Base-by-base conservation (phyloP, 2,797 vertebrate species). In the Eptatretus atami region DNA sequence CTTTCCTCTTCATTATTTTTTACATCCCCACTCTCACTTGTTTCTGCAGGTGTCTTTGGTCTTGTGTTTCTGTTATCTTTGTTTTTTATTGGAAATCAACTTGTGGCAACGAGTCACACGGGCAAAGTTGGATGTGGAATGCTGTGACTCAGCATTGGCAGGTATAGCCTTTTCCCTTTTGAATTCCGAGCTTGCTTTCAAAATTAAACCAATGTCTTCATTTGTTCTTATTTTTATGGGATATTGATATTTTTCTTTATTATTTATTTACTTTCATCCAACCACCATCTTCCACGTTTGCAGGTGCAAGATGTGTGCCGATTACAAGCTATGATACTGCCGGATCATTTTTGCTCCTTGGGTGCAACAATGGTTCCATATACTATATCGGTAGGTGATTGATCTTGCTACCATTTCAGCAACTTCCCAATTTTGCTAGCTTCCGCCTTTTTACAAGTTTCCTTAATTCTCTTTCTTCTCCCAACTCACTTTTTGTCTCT, bases 61-160 rank as follows among this genome's bases (percentile, higher is more conserved):
- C 83, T 96, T 1, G 86, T 0, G 90, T 96, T 55, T 84, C 88
- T 24, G 90, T 96, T 3, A 88, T 78, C 86, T 24, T 81, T 96
- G 63, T 96, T 96, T 77, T 96, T 96, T 67, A 94, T 95, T n/a
- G 90, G 90, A 44, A 95, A 82, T 76, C 90, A 96, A 77, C 61
- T 96, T 72, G 86, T 96, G 63, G 90, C 88, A 68, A 96, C 90
- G 1, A 96, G 90, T 71, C 88, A 96, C 53, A 96, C 90, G 1
- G 90, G 90, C 67, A 96, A 96, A 68, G 90, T 96, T 8, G 90
- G 90, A n/a, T 96, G 65, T 96, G 90, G 90, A 96, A 96, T 1
- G 90, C 90, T 1, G 88, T 96, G 72, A 95, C 90, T 44, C 88
- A 96, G 69, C 88, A 96, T 68, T 95, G 88, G 90, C 90, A 96